A percentile compares a stretch with the other conserved stretches of the same genome.
phyloP scores from a whole-genome alignment of 1,140 invertebrate species.

The Drosophila mojavensis region DNA sequence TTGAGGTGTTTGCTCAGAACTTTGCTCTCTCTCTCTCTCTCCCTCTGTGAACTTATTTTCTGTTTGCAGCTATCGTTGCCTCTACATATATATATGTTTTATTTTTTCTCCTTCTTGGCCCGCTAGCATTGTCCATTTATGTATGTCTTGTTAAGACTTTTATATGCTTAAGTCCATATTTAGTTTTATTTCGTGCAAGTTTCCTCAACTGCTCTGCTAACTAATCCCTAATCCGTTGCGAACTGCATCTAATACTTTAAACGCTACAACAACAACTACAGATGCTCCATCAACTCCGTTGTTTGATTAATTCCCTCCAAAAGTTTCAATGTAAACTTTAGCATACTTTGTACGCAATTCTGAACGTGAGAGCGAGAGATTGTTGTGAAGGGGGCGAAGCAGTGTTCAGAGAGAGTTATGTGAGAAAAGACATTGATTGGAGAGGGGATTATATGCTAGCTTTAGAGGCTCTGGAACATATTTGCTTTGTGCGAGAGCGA shows the following conservation, averaged over 20 bases:
- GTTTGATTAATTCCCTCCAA: constrained; percentile 52
- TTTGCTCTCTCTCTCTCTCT: constrained; percentile 19
- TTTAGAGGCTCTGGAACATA: no score
- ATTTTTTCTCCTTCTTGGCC: constrained; percentile 3
- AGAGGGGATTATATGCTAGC: no score
- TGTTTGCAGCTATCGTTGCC: constrained; percentile 55
- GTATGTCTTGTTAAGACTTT: constrained; percentile 82
- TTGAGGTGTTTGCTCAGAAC: constrained; percentile 71
- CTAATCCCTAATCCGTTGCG: constrained; percentile 56
- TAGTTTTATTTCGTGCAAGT: constrained; percentile 65
- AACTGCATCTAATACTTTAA: constrained; percentile 39
- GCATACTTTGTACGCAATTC: background rate
- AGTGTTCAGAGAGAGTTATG: no score
- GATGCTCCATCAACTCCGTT: constrained; percentile 30
- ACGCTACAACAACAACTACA: background rate
- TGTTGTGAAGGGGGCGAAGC: background rate
- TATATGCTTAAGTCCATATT: constrained; percentile 73
- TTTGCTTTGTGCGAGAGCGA: no score
- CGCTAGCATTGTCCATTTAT: constrained; percentile 69
- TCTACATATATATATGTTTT: background rate
- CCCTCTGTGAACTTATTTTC: constrained; percentile 5
- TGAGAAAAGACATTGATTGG: no score
- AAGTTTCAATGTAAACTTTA: background rate
- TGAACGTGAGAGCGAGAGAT: background rate
- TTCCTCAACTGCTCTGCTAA: constrained; percentile 65